Evolutionary conservation across 2,888 invertebrate genomes (phyloP), one percentile per base, ranked within the genome.

Genomic region (Agonopterix arenella): DNA sequence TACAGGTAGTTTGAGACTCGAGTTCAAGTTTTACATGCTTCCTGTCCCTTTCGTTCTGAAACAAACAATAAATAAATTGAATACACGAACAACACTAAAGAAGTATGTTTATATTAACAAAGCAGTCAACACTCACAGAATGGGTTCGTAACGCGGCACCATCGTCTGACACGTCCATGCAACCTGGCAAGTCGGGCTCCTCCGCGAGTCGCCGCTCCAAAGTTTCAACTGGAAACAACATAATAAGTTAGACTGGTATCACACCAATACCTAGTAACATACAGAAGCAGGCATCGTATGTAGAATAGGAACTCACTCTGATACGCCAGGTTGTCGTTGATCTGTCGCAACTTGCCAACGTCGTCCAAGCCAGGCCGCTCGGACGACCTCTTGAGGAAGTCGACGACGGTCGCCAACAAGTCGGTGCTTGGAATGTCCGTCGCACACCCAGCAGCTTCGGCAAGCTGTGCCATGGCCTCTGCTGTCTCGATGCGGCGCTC

Each of bases 401-500:
- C 57, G 10, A 73, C 60, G 2, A 66, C 74, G n/a, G 63, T 66
- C 0, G 70, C 68, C 8, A 73, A 46, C 8, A 74, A 52, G 1
- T 72, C 60, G 1, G 53, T 51, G 42, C 53, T 9, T n/a, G 13
- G 8, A 28, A 28, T 28, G 28, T 28, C 28, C 7, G 28, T 7
- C 40, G n/a, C 40, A 40, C 40, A 40, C 2, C 65, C 54, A 0
- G 61, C 59, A 10, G 69, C 73, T 46, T 61, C 59, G 0, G 71
- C 68, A 0, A 80, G 51, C 4, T 70, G 55, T 0, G 55, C 45
- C 59, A 72, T 66, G 0, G 70, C 73, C 13, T 68, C 65, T 2
- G 77, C 64, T 2, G 61, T 64, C 44, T 73, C 73, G 13, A 60
- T 56, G 8, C 79, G 64, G 9, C 77, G 62, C 56, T 75, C 73